Evolutionary conservation across 2,113 vertebrate species (phyloP), one percentile per base, ranked within the genome.

Genomic region (Gasterosteus nipponicus): DNA sequence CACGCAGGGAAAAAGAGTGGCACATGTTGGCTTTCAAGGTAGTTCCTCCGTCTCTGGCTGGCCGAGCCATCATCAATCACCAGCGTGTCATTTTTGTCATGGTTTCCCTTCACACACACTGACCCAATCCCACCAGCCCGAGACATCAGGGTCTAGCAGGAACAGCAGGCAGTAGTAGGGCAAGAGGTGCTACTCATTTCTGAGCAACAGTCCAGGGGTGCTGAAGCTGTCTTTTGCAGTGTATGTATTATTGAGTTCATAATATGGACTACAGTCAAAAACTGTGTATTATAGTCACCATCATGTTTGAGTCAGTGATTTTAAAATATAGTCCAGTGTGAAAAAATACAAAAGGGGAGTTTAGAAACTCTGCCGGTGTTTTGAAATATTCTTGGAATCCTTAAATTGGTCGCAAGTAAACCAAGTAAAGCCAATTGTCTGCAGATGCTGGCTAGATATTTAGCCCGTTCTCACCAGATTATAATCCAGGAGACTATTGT

Each of bases 1-100:
- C 61, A 66, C 57, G 76, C 60, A 62, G 54, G 65, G 57, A 59
- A 74, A 57, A 83, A 83, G 73, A 85, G 84, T 86, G 86, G 60
- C 81, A 80, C 82, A 86, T 82, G 85, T 71, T 88, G 73, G 77
- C 75, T 81, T 91, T 87, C 86, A 83, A 49, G 92, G 77, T 89
- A 78, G 74, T 92, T 93, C 84, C 81, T 87, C 69, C 81, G 1
- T 0, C 81, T 94, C 81, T 78, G 68, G 53, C 64, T 74, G 69
- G 58, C 79, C 75, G 72, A 49, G 26, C 15, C 57, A 54, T 84
- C 86, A 95, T 95, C 93, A 93, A 87, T 96, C 94, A 94, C 29
- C 0, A 38, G 69, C 71, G 86, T 81, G 81, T 87, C 77, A 71
- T 85, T 91, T 88, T 91, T 53, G 86, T 94, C 92, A 89, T 83